Evolutionary conservation across 2,888 invertebrate genomes (phyloP).

Genomic region (Agrenia bidenticulata): DNA sequence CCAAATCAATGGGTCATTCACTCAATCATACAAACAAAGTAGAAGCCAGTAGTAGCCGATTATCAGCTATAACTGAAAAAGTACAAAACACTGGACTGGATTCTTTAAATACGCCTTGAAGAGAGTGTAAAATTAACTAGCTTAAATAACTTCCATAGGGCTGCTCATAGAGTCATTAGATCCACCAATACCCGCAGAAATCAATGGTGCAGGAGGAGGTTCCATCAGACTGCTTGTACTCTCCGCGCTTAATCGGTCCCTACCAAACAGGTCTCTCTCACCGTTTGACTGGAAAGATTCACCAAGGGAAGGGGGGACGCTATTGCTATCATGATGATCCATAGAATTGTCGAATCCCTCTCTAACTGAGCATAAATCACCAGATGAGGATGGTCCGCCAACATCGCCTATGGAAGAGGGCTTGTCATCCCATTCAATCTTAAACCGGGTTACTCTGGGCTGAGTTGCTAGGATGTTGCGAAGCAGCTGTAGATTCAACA

Average conservation of each 20-base stretch:
- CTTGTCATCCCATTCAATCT: constrained; percentile 91
- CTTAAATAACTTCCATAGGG: constrained; percentile 48
- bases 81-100: too few relatives aligned
- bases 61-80: too few relatives aligned
- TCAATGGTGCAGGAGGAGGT: constrained; percentile 27
- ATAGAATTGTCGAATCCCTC: constrained; percentile 27
- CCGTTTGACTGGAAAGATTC: constrained; percentile 16
- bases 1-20: too few relatives aligned
- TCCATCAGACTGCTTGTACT: constrained; percentile 40
- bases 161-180: constrained; percentile 37
- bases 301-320: constrained; percentile 31
- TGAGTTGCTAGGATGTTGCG: constrained; percentile 83
- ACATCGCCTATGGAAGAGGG: constrained; percentile 24
- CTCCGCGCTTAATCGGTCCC: constrained; percentile 13
- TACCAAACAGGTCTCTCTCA: neutral
- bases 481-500: constrained; percentile 59
- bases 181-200: constrained; percentile 20
- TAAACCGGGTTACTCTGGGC: constrained; percentile 92
- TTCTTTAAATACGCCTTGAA: too few relatives aligned
- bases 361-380: constrained; percentile 14
- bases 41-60: too few relatives aligned
- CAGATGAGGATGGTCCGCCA: constrained; percentile 24
- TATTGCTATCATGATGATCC: constrained; percentile 41
- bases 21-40: too few relatives aligned
- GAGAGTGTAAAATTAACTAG: neutral